Evolutionary conservation across 2,888 invertebrate genomes (phyloP).

Genomic region (Hypena proboscidalis): DNA sequence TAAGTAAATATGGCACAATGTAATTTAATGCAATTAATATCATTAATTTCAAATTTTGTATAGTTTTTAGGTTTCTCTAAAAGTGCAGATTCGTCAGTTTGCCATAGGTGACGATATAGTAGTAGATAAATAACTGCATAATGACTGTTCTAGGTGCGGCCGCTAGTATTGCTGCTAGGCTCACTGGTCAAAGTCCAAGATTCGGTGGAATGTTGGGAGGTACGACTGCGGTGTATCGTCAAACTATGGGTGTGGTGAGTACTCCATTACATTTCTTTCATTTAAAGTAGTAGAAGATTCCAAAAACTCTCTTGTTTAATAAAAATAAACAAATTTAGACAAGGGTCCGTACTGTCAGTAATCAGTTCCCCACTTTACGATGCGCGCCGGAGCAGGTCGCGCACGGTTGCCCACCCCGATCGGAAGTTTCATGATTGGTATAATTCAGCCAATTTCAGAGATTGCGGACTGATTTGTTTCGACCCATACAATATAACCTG

Average conservation of each 20-base stretch:
- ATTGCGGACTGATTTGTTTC: too few relatives aligned
- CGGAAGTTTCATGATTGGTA: slow-evolving; percentile 39
- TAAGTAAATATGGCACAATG: too few relatives aligned
- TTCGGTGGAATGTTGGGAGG: slow-evolving; percentile 94
- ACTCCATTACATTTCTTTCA: neutral
- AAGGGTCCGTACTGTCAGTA: slow-evolving; percentile 7
- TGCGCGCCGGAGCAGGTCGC: slow-evolving; percentile 2
- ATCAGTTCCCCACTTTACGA: slow-evolving; percentile 2
- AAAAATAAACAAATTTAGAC: slow-evolving; percentile 12
- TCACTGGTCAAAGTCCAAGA: slow-evolving; percentile 96
- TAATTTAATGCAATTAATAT: too few relatives aligned
- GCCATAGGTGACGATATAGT: too few relatives aligned
- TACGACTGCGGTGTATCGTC: slow-evolving; percentile 94
- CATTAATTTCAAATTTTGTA: too few relatives aligned
- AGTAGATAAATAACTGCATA: neutral
- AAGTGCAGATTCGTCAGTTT: too few relatives aligned
- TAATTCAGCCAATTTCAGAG: too few relatives aligned
- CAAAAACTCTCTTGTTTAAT: too few relatives aligned
- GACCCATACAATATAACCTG: too few relatives aligned
- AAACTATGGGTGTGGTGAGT: slow-evolving; percentile 89
- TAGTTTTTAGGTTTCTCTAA: too few relatives aligned
- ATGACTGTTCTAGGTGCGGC: slow-evolving; percentile 86
- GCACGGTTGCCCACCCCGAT: slow-evolving; percentile 8
- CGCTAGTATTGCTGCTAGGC: slow-evolving; percentile 95
- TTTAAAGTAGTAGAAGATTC: too few relatives aligned